Percentiles rank a stretch among this genome's conserved stretches.
Evolutionary conservation across 2,797 vertebrate genomes (phyloP).

Genomic region (Arremon aurantiirostris): DNA sequence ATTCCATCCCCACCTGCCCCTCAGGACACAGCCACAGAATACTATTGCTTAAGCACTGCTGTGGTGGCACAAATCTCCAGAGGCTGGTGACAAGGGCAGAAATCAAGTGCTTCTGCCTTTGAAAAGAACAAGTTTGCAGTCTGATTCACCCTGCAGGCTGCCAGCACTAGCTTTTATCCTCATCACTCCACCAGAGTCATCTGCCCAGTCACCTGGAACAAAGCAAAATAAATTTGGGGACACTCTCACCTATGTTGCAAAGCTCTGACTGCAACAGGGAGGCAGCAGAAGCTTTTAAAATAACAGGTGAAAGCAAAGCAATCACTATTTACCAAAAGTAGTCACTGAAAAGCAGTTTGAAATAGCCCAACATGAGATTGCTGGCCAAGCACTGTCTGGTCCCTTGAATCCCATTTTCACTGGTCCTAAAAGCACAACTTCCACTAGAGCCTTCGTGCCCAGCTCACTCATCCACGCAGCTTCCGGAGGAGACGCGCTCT

Average conservation of each 20-base stretch:
- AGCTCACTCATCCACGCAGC: background rate
- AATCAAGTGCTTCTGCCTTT: background rate
- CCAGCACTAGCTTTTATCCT: background rate
- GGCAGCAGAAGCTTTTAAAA: background rate
- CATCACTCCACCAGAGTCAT: background rate
- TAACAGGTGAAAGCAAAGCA: background rate
- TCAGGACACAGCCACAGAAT: background rate
- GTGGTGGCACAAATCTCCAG: background rate
- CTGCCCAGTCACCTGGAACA: background rate
- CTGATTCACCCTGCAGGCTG: background rate
- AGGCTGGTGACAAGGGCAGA: background rate
- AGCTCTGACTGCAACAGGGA: background rate
- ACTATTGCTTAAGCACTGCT: background rate
- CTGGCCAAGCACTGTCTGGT: background rate
- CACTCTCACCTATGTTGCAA: background rate
- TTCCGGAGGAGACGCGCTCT: background rate
- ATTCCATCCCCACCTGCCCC: background rate
- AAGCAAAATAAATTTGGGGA: background rate
- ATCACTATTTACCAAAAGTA: background rate
- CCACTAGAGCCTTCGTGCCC: background rate
- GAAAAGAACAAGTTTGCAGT: background rate
- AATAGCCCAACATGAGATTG: rapidly evolving
- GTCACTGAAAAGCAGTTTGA: background rate
- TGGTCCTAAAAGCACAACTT: background rate
- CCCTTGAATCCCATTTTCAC: background rate